Percentiles rank a stretch among this genome's conserved stretches.
Evolutionary conservation across 2,797 vertebrate species (phyloP).

Genomic region (Pangasius macronema): DNA sequence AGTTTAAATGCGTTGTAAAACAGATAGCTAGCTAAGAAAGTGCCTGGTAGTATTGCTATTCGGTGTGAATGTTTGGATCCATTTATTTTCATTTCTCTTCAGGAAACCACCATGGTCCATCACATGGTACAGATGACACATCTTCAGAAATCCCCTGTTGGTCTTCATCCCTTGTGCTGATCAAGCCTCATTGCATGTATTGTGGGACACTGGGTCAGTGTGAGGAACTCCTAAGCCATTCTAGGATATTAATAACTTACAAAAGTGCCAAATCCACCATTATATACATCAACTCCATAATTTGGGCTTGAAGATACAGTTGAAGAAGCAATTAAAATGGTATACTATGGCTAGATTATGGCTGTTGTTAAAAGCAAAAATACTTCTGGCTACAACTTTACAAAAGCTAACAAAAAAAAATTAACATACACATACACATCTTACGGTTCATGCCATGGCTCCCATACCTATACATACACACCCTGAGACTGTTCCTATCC

Average conservation of each 20-base stretch:
- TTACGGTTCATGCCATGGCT: not conserved
- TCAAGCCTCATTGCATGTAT: slow-evolving; percentile 56
- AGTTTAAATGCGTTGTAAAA: not conserved
- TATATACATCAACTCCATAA: not conserved
- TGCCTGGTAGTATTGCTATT: not conserved
- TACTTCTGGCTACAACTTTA: slow-evolving; percentile 56
- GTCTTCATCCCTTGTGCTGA: slow-evolving; percentile 57
- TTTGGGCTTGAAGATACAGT: not conserved
- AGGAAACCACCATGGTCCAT: not conserved
- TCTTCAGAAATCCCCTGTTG: slow-evolving; percentile 19
- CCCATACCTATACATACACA: not conserved
- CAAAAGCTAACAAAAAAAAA: slow-evolving; percentile 57
- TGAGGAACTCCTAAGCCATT: not conserved
- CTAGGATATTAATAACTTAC: slow-evolving; percentile 46
- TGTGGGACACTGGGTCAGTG: slow-evolving; percentile 10
- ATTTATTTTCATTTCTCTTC: not conserved
- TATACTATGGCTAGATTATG: not conserved
- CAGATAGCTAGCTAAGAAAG: not conserved
- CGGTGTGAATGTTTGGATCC: not conserved
- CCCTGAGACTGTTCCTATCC: not conserved
- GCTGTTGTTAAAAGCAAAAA: slow-evolving; percentile 44
- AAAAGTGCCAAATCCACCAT: slow-evolving; percentile 49
- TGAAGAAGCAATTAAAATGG: not conserved
- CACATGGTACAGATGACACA: not conserved
- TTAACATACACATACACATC: not conserved